Percentiles rank a stretch among this genome's conserved stretches.
Evolutionary conservation across 2,113 vertebrate species (phyloP).

Genomic region (Eptesicus fuscus): DNA sequence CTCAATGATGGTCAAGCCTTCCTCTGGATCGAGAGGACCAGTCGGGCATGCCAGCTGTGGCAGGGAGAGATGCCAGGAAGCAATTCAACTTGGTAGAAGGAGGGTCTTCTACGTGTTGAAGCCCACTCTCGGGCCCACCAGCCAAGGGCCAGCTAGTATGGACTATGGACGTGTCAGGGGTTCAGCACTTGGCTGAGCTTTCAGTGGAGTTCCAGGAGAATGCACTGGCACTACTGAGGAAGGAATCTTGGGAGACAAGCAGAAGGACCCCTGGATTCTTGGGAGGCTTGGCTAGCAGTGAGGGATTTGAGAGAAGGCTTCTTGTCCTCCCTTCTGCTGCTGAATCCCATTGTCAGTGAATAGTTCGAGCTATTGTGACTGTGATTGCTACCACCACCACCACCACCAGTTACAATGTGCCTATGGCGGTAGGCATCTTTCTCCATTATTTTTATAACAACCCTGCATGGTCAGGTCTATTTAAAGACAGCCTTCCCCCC

Average conservation of each 20-base stretch:
- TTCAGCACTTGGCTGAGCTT: background rate
- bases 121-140: too few species aligned
- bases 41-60: accelerated
- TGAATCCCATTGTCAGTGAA: background rate
- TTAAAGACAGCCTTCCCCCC: background rate
- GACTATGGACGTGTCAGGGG: accelerated
- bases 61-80: background rate
- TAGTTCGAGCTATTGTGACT: accelerated
- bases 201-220: accelerated
- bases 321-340: background rate
- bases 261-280: background rate
- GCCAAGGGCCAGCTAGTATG: accelerated
- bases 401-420: too few species aligned
- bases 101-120: background rate
- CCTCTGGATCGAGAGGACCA: background rate
- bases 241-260: accelerated
- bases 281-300: background rate
- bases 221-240: background rate
- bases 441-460: background rate
- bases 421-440: background rate
- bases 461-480: background rate
- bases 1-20: accelerated
- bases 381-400: accelerated
- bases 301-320: background rate
- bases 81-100: background rate